Evolutionary conservation across 2,888 invertebrate species (phyloP), one percentile per base, ranked within the genome.

Genomic region (Orchesella flavescens): DNA sequence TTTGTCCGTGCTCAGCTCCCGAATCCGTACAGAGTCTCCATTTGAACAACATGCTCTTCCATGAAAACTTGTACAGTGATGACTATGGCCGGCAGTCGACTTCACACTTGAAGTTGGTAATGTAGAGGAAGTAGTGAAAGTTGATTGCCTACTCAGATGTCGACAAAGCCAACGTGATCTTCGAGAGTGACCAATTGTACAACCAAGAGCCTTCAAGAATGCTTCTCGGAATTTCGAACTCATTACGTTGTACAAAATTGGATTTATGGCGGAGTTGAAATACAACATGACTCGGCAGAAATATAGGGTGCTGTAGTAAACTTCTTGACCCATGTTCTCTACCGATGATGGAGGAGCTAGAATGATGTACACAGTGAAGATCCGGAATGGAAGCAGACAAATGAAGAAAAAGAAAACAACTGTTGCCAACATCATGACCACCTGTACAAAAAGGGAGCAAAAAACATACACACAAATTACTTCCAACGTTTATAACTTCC

Each of bases 381-480:
- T 95, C 86, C 96, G 93, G 90, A 97, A 96, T 0, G 97, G 97
- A 83, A 97, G 91, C 61, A 97, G 92, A 89, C 97, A 97, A 74
- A 97, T 91, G 90, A 98, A 97, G 91, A 97, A 98, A 71, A 96
- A 95, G 43, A 96, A 90, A 0, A 97, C 96, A 0, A 97, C 97
- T 0, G 96, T 95, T 9, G 95, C 95, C 46, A 97, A 91, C 97
- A 97, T 97, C 74, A 96, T 91, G 57, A 97, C 95, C 34, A 96
- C 96, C 91, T 96, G 96, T 94, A 78, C 76, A 74, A 81, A 49
- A 46, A 80, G 19, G n/a, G 65, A 63, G 21, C 68, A 63, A 53
- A 71, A 65, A 65, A 57, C 68, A 81, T 7, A 7, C 2, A 34
- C 34, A 34, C 49, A 12, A 53, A 21, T 66, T 24, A 23, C 24